Evolutionary conservation across 2,113 vertebrate species (phyloP).

Genomic region (Cisticola juncidis): DNA sequence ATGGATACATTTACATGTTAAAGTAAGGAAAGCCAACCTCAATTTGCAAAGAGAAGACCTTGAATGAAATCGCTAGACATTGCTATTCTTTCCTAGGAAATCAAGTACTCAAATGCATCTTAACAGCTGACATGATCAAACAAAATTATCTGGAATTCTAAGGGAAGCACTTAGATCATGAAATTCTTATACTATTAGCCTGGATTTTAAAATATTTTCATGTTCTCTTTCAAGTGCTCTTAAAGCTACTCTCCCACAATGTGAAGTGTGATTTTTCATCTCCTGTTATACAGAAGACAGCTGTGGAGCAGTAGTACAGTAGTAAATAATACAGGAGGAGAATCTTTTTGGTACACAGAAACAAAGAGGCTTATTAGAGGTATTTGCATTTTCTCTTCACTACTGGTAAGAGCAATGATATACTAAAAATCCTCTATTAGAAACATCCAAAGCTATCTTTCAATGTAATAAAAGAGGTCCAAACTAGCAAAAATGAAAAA

Average conservation of each 20-base stretch:
- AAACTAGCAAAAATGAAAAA: neutral
- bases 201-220: neutral
- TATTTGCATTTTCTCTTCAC: neutral
- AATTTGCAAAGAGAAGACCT: neutral
- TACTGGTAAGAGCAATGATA: neutral
- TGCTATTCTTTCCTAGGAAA: neutral
- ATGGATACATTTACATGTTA: neutral
- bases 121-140: neutral
- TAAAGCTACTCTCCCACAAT: neutral
- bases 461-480: neutral
- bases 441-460: neutral
- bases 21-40: neutral
- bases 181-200: neutral
- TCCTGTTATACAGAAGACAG: neutral
- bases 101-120: neutral
- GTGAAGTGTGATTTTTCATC: slow-evolving; percentile 1
- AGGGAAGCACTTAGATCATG: neutral
- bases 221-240: neutral
- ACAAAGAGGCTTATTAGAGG: neutral
- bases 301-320: neutral
- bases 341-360: neutral
- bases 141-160: neutral
- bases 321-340: neutral
- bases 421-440: neutral
- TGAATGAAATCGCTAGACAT: neutral